These are phyloP conservation scores for Monarcha castaneiventris DNA, from an alignment of 2,113 vertebrate genomes.

Conservation along the genomic window DNA sequence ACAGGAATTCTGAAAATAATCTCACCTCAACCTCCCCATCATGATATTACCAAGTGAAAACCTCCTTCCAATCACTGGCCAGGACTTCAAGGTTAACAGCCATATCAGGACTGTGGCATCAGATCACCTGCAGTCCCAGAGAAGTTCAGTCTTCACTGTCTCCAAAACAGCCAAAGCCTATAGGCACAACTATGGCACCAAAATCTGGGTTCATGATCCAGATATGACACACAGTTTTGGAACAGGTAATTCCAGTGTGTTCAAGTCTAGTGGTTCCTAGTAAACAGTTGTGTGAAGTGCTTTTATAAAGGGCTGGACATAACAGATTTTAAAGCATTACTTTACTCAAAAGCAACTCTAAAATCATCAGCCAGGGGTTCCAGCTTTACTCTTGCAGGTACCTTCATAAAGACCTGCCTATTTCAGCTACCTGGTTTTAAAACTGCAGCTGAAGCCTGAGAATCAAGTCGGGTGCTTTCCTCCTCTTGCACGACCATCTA, in stretches of 20 bases:
- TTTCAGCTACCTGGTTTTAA: neutral
- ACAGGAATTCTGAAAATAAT: neutral
- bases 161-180: neutral
- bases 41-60: neutral
- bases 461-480: neutral
- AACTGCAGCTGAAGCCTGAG: neutral
- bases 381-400: neutral
- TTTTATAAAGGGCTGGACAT: neutral
- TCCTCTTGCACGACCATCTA: neutral
- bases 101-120: neutral
- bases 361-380: neutral
- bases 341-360: neutral
- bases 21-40: neutral
- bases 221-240: neutral
- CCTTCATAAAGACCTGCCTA: neutral
- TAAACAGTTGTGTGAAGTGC: neutral
- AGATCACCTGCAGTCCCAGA: neutral
- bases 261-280: accelerated
- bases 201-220: neutral
- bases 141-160: neutral
- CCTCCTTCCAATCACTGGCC: neutral
- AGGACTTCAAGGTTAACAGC: neutral
- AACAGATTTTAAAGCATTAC: neutral
- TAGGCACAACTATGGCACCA: neutral
- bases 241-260: neutral